Percentiles rank a stretch among this genome's conserved stretches.
phyloP scores from a whole-genome alignment of 1,140 invertebrate species.

The Eulimnadia texana region DNA sequence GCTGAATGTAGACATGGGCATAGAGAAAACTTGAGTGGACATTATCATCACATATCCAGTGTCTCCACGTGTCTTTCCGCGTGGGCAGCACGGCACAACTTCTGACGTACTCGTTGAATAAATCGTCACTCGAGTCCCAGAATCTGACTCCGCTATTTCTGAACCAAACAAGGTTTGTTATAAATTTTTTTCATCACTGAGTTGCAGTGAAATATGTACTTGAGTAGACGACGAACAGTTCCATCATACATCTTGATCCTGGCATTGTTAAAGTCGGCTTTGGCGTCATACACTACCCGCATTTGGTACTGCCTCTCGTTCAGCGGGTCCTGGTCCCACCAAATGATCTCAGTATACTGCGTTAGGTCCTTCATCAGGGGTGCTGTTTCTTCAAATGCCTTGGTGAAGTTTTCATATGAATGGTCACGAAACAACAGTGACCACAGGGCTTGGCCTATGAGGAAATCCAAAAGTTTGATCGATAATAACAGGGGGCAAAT shows the following conservation, averaged over 20 bases:
- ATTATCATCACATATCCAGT: neutral
- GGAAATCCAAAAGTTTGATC: too few relatives aligned
- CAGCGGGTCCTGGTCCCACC: neutral
- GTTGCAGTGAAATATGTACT: neutral
- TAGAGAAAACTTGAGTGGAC: neutral
- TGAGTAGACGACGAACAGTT: neutral
- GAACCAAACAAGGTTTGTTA: neutral
- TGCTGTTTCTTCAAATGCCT: neutral
- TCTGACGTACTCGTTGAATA: neutral
- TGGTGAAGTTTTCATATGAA: too few relatives aligned
- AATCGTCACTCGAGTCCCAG: neutral
- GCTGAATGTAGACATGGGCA: neutral
- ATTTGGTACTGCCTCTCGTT: neutral
- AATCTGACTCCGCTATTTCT: neutral
- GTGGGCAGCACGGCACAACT: neutral
- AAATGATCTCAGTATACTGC: neutral
- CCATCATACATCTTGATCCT: neutral
- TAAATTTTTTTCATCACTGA: neutral
- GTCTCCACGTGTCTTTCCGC: neutral
- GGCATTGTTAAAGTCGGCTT: neutral
- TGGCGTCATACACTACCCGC: neutral
- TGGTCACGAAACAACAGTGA: too few relatives aligned
- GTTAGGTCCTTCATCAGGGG: neutral
- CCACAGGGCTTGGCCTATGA: too few relatives aligned
- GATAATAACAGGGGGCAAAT: too few relatives aligned